These are phyloP conservation scores for Cryptocheilus praepositus DNA, from an alignment of 2,888 invertebrate species.

Conservation along the genomic window DNA sequence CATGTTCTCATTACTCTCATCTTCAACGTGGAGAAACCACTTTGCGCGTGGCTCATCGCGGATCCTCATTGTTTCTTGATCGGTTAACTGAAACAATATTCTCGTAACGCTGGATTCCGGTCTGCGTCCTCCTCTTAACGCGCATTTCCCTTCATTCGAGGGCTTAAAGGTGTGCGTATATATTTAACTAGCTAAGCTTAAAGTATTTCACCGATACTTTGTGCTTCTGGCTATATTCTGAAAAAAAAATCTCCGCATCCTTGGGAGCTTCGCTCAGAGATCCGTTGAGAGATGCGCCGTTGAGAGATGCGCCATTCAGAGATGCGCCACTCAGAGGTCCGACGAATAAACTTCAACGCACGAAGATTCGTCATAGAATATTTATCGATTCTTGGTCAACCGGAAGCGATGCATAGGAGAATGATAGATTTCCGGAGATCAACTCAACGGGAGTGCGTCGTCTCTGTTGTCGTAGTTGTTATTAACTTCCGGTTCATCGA, in stretches of 20 bases:
- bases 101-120: too few relatives aligned
- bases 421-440: neutral
- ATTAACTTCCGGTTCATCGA: too few relatives aligned
- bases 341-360: too few relatives aligned
- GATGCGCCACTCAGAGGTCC: too few relatives aligned
- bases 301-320: too few relatives aligned
- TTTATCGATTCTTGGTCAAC: conserved; percentile 7
- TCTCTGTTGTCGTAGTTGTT: too few relatives aligned
- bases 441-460: neutral
- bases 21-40: neutral
- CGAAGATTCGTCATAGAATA: too few relatives aligned
- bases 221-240: conserved; percentile 2
- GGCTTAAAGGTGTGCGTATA: conserved; percentile 8
- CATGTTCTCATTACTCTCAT: neutral
- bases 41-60: neutral
- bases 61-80: neutral
- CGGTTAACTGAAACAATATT: too few relatives aligned
- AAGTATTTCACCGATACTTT: conserved; percentile 17
- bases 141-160: neutral
- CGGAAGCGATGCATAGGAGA: neutral
- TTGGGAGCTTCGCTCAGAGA: too few relatives aligned
- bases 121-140: too few relatives aligned
- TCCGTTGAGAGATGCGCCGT: too few relatives aligned
- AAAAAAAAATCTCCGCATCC: neutral
- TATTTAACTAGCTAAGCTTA: conserved; percentile 3